phyloP scores from a whole-genome alignment of 2,888 invertebrate species.

The Temnothorax rugatulus region DNA sequence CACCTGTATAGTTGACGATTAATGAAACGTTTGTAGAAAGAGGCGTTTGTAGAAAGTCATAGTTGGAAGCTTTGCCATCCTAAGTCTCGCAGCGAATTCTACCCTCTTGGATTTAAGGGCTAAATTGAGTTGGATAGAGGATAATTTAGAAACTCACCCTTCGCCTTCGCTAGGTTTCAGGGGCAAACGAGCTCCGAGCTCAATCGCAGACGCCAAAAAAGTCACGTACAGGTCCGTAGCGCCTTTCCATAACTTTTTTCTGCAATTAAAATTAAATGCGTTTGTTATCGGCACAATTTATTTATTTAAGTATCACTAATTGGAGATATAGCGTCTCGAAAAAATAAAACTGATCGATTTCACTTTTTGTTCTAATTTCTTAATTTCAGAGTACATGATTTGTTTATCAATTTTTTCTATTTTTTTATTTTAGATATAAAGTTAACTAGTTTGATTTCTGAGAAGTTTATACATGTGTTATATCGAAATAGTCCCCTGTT shows the following conservation, averaged over 20 bases:
- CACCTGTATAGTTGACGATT: background rate
- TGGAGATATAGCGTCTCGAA: background rate
- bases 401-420: background rate
- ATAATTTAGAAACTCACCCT: conserved; percentile 88
- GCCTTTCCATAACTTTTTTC: conserved; percentile 92
- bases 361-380: background rate
- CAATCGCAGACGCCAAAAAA: conserved; percentile 94
- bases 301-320: conserved; percentile 15
- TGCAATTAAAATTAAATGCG: conserved; percentile 61
- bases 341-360: background rate
- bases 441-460: background rate
- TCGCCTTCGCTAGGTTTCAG: conserved; percentile 94
- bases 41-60: background rate
- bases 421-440: background rate
- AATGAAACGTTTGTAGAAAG: background rate
- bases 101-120: background rate
- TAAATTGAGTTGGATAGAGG: background rate
- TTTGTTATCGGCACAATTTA: conserved; percentile 26
- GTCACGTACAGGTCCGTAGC: conserved; percentile 92
- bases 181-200: conserved; percentile 94
- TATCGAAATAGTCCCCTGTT: background rate
- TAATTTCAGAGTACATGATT: background rate
- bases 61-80: background rate
- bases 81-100: background rate
- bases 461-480: background rate